These are phyloP conservation scores for Drosophila hawaiiensis DNA, from an alignment of 2,888 invertebrate species.

Conservation along the genomic window DNA sequence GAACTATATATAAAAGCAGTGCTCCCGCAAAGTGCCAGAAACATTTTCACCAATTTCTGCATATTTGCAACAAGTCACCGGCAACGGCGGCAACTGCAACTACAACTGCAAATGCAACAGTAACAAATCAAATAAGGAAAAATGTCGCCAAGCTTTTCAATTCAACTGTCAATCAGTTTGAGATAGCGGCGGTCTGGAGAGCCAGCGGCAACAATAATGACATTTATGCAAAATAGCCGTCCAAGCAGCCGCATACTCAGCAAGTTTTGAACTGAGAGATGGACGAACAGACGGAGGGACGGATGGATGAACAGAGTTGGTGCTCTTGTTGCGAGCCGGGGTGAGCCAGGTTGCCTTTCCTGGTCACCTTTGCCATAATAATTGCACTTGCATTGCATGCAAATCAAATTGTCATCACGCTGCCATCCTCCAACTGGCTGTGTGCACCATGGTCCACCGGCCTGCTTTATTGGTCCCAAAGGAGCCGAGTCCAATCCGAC, in stretches of 20 bases:
- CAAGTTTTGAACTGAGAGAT: slow-evolving; percentile 28
- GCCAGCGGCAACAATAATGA: slow-evolving; percentile 80
- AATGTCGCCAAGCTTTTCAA: slow-evolving; percentile 84
- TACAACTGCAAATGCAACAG: slow-evolving; percentile 23
- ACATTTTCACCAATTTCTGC: slow-evolving; percentile 74
- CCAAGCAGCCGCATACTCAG: slow-evolving; percentile 26
- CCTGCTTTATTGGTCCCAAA: slow-evolving; percentile 80
- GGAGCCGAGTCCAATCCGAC: slow-evolving; percentile 59
- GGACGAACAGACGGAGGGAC: not conserved
- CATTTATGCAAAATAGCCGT: slow-evolving; percentile 78
- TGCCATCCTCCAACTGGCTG: slow-evolving; percentile 45
- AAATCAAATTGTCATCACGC: slow-evolving; percentile 84
- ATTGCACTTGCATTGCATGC: slow-evolving; percentile 84
- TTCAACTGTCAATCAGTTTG: slow-evolving; percentile 85
- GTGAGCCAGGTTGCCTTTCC: slow-evolving; percentile 44
- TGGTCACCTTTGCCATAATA: slow-evolving; percentile 83
- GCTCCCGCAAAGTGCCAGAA: slow-evolving; percentile 52
- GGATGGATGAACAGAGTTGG: not conserved
- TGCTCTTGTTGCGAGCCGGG: slow-evolving; percentile 41
- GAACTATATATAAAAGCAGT: slow-evolving; percentile 61
- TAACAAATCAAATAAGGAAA: slow-evolving; percentile 83
- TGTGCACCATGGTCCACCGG: slow-evolving; percentile 55
- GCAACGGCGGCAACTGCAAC: slow-evolving; percentile 16
- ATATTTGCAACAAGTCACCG: slow-evolving; percentile 44
- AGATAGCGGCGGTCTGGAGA: slow-evolving; percentile 77